Conservation (phyloP, 1,140 invertebrate genomes). For the Bombus picipes region DNA sequence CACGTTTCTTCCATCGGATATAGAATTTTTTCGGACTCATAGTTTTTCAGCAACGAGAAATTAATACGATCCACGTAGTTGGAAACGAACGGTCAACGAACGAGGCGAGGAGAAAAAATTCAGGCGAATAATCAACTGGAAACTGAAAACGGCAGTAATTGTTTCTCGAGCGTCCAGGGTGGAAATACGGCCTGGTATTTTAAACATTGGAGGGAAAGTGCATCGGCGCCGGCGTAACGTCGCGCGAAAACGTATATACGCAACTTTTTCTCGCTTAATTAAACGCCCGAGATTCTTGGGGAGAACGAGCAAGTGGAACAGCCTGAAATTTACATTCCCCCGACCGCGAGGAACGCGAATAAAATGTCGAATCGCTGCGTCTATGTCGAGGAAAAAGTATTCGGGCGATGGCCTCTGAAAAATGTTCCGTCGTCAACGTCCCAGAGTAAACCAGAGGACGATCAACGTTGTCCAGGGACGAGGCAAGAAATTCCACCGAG, state of each 20-base stretch:
- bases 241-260: constrained; percentile 19
- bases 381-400: not conserved
- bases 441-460: not conserved
- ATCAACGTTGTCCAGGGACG: not conserved
- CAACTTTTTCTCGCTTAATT: constrained; percentile 47
- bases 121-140: not conserved
- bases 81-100: not conserved
- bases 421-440: not conserved
- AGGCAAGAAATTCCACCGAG: not conserved
- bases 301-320: not conserved
- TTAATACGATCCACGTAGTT: not conserved
- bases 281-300: constrained; percentile 50
- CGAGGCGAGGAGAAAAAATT: not conserved
- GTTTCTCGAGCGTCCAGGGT: not conserved
- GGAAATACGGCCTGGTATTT: not conserved
- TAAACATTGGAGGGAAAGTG: not conserved
- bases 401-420: not conserved
- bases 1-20: not conserved
- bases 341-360: constrained; percentile 16
- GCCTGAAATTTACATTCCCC: constrained; percentile 34
- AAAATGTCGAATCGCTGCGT: not conserved
- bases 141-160: not conserved
- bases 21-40: not conserved
- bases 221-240: constrained; percentile 4
- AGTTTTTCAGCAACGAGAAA: not conserved